Percentiles rank a stretch among this genome's conserved stretches.
These are phyloP conservation scores for Scylla paramamosain DNA, from an alignment of 1,140 invertebrate genomes.

Conservation along the genomic window DNA sequence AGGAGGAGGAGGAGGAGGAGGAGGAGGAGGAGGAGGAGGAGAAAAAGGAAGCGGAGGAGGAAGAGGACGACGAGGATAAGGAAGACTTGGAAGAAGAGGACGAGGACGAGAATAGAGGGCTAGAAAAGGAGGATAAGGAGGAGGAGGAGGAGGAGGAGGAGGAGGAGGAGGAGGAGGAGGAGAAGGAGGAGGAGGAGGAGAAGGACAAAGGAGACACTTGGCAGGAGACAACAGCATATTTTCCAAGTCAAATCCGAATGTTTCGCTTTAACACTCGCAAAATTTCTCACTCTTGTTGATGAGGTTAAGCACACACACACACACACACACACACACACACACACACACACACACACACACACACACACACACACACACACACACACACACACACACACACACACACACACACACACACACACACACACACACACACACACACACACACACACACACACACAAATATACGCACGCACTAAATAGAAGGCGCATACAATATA, in stretches of 20 bases:
- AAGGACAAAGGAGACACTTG: too few relatives aligned
- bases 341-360: slow-evolving; percentile 29
- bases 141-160: too few relatives aligned
- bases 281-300: neutral
- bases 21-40: too few relatives aligned
- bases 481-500: neutral
- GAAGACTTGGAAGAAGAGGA: too few relatives aligned
- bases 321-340: slow-evolving; percentile 15
- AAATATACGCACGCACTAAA: neutral
- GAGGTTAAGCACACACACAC: neutral
- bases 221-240: too few relatives aligned
- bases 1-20: too few relatives aligned
- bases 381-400: neutral
- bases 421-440: slow-evolving; percentile 25
- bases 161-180: too few relatives aligned
- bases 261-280: neutral
- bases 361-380: neutral
- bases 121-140: too few relatives aligned
- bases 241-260: neutral
- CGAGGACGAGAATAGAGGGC: too few relatives aligned
- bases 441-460: slow-evolving; percentile 29
- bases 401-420: neutral
- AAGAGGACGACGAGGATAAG: too few relatives aligned
- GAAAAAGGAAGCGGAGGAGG: too few relatives aligned
- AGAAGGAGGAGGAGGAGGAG: too few relatives aligned